Base-by-base conservation (phyloP, 2,113 vertebrate genomes). In the Scomber scombrus region DNA sequence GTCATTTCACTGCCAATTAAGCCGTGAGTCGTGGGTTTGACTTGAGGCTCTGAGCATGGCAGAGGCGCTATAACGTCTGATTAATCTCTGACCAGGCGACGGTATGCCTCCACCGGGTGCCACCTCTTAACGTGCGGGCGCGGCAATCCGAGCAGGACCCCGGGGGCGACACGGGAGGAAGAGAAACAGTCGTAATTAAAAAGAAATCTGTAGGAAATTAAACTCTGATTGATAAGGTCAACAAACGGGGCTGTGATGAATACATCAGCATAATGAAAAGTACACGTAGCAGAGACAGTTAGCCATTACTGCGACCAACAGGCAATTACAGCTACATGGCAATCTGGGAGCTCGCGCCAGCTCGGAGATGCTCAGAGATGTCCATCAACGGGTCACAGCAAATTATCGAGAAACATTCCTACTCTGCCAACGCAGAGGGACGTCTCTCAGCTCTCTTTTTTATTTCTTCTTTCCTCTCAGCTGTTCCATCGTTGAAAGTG, bases 181-280 rank as follows among this genome's bases (percentile, higher is more conserved):
- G 50, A 84, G 80, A 84, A 86, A 89, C 70, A 74, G 71, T 68
- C 81, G 77, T 91, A 91, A 93, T 93, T 92, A 93, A 91, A 91
- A 93, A 86, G 21, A 89, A 86, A 90, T 93, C 82, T 89, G 85
- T 81, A 78, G 74, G 86, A 93, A 91, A 93, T 93, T 88, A 89
- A 93, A 92, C 85, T 86, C 67, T 89, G 91, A 93, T 92, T 90
- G 90, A 93, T 90, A 93, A 91, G 89, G 91, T 94, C 92, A 93
- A 92, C 87, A 87, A 81, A 82, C 78, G 67, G 78, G 60, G 69
- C 78, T 11, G 34, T 43, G 75, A 91, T 89, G 91, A 93, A 92
- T 87, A 86, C 80, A 87, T 92, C 86, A 89, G 62, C 84, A 71
- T 84, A 88, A 91, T 91, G 90, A 92, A 90, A 89, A 86, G 90